A percentile compares a stretch with the other conserved stretches of the same genome.
phyloP scores from a whole-genome alignment of 2,113 vertebrate genomes.

The Cichladusa arquata region DNA sequence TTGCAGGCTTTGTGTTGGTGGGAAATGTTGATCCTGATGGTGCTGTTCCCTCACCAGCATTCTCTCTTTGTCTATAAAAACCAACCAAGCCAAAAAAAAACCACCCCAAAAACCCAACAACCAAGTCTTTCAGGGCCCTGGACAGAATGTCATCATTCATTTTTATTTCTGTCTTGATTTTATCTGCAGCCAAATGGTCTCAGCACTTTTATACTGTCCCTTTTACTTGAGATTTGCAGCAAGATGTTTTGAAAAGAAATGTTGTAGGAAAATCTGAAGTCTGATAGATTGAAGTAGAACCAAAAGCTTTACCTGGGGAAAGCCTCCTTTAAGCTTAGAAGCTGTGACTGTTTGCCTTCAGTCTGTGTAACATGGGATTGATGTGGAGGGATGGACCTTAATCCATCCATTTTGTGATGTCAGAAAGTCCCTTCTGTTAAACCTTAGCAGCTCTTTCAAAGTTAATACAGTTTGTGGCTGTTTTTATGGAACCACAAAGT shows the following conservation, averaged over 20 bases:
- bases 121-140: background rate
- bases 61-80: background rate
- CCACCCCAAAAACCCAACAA: background rate
- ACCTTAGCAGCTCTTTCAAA: background rate
- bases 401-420: background rate
- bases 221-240: background rate
- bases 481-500: background rate
- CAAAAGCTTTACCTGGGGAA: background rate
- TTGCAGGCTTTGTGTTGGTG: background rate
- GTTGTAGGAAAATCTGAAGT: background rate
- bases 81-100: background rate
- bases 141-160: background rate
- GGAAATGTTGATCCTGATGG: background rate
- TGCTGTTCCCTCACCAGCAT: background rate
- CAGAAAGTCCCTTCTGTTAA: background rate
- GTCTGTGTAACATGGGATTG: background rate
- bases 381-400: background rate
- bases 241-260: background rate
- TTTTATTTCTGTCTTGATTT: background rate
- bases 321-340: background rate
- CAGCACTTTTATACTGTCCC: background rate
- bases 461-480: background rate
- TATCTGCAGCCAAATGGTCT: background rate
- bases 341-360: background rate
- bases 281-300: background rate